Base-by-base conservation (phyloP, 2,888 invertebrate genomes). In the Hydriomena furcata region DNA sequence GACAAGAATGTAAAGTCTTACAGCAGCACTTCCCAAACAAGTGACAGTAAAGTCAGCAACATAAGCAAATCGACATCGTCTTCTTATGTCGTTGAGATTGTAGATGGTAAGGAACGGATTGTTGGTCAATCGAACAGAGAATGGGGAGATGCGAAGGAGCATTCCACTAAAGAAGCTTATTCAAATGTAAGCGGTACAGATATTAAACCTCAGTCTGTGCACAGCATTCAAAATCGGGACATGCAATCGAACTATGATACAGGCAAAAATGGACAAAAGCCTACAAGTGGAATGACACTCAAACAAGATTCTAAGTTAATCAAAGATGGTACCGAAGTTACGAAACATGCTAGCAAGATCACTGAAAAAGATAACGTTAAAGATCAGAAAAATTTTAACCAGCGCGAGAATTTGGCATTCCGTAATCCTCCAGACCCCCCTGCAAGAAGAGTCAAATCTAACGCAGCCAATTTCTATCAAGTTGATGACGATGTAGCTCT, bases 81-180 rank as follows among this genome's bases (percentile, higher is more conserved):
- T 10, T 93, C 93, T 10, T 93, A 94, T 65, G 92, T 92, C 21
- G 91, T 94, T 35, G 94, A 94, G 80, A 91, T 93, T 57, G 91
- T 93, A 12, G 93, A 93, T 65, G 93, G 93, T 1, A 93, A 93
- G 71, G 93, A 93, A 76, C 82, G 92, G 25, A 88, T 93, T 31
- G 79, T 93, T 32, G 93, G 93, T 53, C 89, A 89, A 61, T 91
- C 92, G 42, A 91, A 91, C 37, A 91, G 92, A 61, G 92, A 93
- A 74, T 90, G 92, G 77, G 92, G 92, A 35, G 89, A 90, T 66
- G 86, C 82, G 34, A 65, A 91, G 68, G 84, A 89, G 56, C 73
- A 87, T 47, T 77, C 81, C 24, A 71, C 82, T 40, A 91, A 91
- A 55, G 93, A 93, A 78, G 84, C 84, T 31, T 87, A 91, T 66